Conservation (phyloP, 1,140 invertebrate genomes). For the Colletes gigas region DNA sequence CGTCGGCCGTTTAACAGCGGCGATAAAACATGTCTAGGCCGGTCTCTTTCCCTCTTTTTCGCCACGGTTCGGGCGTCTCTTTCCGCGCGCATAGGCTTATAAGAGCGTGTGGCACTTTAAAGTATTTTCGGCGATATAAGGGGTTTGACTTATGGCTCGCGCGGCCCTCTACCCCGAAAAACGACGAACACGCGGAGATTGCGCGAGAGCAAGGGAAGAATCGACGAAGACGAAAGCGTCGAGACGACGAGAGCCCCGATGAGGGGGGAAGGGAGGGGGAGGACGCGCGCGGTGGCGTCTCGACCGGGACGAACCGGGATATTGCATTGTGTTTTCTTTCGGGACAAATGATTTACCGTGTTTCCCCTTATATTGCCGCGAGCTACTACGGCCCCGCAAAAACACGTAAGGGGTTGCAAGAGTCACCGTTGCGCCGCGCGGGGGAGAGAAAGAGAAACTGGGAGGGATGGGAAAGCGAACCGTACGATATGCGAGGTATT, state of each 20-base stretch:
- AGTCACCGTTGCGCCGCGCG: conserved; percentile 40
- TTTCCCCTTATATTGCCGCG: conserved; percentile 71
- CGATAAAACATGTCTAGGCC: conserved; percentile 70
- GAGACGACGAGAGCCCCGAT: conserved; percentile 6
- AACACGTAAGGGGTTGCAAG: conserved; percentile 75
- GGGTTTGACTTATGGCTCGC: conserved; percentile 78
- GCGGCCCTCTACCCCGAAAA: conserved; percentile 64
- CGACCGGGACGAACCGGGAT: conserved; percentile 61
- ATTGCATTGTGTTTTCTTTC: conserved; percentile 80
- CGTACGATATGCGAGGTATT: conserved; percentile 76
- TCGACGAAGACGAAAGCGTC: conserved; percentile 1
- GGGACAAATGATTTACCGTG: conserved; percentile 80
- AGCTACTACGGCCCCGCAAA: conserved; percentile 67
- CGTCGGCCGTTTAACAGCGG: conserved; percentile 65
- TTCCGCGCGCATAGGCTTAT: conserved; percentile 8
- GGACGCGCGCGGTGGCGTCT: conserved; percentile 54
- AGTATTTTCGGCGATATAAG: conserved; percentile 80
- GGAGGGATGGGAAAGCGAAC: conserved; percentile 39
- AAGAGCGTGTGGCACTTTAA: conserved; percentile 77
- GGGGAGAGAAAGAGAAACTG: conserved; percentile 44
- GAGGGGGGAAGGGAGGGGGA: background rate
- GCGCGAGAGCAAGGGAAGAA: background rate
- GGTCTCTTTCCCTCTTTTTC: background rate
- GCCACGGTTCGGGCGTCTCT: background rate
- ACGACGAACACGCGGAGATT: conserved; percentile 40